A percentile compares a stretch with the other conserved stretches of the same genome.
These are phyloP conservation scores for Toxotes chatareus DNA, from an alignment of 2,113 vertebrate species.

Conservation along the genomic window DNA sequence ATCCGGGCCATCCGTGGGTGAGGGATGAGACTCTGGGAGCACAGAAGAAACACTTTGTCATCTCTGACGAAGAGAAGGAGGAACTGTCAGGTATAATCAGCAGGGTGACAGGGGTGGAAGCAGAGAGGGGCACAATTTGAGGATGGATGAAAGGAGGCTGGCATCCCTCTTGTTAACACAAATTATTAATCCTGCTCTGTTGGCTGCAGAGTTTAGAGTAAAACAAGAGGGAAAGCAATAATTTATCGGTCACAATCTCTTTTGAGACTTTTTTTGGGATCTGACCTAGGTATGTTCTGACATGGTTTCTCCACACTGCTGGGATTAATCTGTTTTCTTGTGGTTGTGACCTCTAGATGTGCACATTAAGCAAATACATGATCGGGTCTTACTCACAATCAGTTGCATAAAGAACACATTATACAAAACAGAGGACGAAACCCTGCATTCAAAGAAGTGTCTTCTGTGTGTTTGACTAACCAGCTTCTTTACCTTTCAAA, in stretches of 20 bases:
- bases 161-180: constrained; percentile 68
- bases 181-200: constrained; percentile 61
- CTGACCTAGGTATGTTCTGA: constrained; percentile 21
- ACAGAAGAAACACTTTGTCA: constrained; percentile 71
- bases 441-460: constrained; percentile 14
- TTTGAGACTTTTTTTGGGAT: constrained; percentile 34
- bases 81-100: constrained; percentile 70
- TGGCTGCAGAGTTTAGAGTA: constrained; percentile 47
- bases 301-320: constrained; percentile 14
- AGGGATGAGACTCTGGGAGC: constrained; percentile 68
- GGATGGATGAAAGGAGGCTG: constrained; percentile 55
- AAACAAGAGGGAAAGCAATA: constrained; percentile 48
- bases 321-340: constrained; percentile 20
- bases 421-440: constrained; percentile 51
- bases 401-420: constrained; percentile 54
- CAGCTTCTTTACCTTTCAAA: constrained; percentile 58
- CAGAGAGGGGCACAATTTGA: constrained; percentile 54
- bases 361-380: constrained; percentile 53
- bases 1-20: constrained; percentile 68
- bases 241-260: constrained; percentile 49
- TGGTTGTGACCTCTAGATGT: constrained; percentile 47
- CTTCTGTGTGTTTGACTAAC: constrained; percentile 30
- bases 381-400: constrained; percentile 6
- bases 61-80: constrained; percentile 64
- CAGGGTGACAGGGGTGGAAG: constrained; percentile 53